These are phyloP conservation scores for Dryoscopus gambensis DNA, from an alignment of 2,113 vertebrate species.

Conservation along the genomic window DNA sequence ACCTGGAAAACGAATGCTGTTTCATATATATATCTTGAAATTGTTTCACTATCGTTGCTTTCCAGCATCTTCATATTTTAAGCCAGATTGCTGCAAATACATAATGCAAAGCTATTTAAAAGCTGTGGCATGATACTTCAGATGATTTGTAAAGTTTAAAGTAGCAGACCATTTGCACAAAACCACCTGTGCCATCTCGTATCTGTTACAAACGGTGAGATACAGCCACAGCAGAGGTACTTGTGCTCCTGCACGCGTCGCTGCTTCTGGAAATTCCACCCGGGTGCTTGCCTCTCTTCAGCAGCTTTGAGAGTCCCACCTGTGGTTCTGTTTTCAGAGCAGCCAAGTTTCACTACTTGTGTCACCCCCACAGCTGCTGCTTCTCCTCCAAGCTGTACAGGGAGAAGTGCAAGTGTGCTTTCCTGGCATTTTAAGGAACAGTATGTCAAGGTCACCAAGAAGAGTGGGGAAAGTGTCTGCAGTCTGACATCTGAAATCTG, in stretches of 20 bases:
- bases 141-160: not conserved
- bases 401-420: not conserved
- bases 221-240: not conserved
- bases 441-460: not conserved
- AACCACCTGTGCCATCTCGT: not conserved
- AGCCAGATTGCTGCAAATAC: not conserved
- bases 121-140: not conserved
- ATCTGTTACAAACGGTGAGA: not conserved
- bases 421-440: not conserved
- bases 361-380: not conserved
- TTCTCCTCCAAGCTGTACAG: not conserved
- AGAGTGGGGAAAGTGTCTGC: not conserved
- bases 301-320: not conserved
- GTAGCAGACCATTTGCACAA: not conserved
- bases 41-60: not conserved
- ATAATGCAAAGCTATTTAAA: not conserved
- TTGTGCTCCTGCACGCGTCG: fast-evolving
- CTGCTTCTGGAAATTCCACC: not conserved
- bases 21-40: not conserved
- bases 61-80: not conserved
- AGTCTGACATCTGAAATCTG: not conserved
- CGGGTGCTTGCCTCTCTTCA: fast-evolving
- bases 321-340: not conserved
- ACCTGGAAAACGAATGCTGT: not conserved
- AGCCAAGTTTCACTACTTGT: not conserved